These are phyloP conservation scores for Drosophila flavopinicola DNA, from an alignment of 2,888 invertebrate species.

Conservation along the genomic window DNA sequence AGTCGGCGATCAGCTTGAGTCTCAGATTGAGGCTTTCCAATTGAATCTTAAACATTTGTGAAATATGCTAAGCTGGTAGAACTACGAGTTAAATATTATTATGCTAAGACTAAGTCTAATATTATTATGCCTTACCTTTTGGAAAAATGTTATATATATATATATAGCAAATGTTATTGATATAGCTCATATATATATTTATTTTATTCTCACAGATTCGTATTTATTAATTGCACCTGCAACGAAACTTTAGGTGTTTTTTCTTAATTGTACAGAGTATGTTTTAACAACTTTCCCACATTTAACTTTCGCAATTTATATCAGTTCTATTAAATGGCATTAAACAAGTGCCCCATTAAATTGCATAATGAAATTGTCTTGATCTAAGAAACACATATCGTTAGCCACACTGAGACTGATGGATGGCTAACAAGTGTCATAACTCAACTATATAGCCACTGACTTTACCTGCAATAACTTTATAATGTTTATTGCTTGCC, in stretches of 20 bases:
- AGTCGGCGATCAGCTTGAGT: neutral
- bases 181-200: too few species aligned
- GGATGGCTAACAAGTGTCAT: conserved; percentile 14
- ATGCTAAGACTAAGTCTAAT: too few species aligned
- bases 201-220: too few species aligned
- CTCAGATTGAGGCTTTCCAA: neutral
- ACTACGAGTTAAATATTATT: too few species aligned
- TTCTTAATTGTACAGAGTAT: too few species aligned
- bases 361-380: neutral
- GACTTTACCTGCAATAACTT: conserved; percentile 11
- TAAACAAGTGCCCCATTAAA: conserved; percentile 1
- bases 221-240: too few species aligned
- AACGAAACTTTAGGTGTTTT: too few species aligned
- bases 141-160: neutral
- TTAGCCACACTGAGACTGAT: neutral
- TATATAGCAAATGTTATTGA: too few species aligned
- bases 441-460: conserved; percentile 27
- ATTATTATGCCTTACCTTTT: neutral
- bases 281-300: too few species aligned
- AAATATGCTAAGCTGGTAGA: too few species aligned
- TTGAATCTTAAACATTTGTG: neutral
- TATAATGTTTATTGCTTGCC: conserved; percentile 17
- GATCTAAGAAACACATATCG: neutral
- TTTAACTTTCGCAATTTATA: neutral
- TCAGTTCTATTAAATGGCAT: neutral